A percentile compares a stretch with the other conserved stretches of the same genome.
Evolutionary conservation across 2,797 vertebrate genomes (phyloP).

Genomic region (Sebastes jordani): DNA sequence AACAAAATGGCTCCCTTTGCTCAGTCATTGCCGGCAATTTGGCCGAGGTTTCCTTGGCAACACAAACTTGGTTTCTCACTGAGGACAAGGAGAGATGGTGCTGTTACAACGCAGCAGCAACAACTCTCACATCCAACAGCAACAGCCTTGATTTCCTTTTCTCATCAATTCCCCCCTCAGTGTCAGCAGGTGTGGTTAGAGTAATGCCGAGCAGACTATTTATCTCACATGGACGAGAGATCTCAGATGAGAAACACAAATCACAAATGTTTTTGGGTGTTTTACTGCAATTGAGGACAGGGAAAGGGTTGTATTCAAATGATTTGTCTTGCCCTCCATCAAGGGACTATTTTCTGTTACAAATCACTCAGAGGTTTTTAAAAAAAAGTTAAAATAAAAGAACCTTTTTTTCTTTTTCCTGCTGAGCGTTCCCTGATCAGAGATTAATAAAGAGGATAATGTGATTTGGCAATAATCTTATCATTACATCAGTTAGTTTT

Average conservation of each 20-base stretch:
- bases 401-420: background rate
- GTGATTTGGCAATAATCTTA: slow-evolving; percentile 5
- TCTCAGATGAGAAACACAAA: background rate
- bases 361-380: background rate
- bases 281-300: background rate
- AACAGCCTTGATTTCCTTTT: slow-evolving; percentile 61
- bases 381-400: background rate
- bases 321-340: background rate
- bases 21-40: slow-evolving; percentile 78
- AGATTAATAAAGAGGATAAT: background rate
- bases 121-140: slow-evolving; percentile 55
- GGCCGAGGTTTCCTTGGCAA: slow-evolving; percentile 81
- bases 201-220: slow-evolving; percentile 7
- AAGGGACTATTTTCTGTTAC: background rate
- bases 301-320: background rate
- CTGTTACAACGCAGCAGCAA: slow-evolving; percentile 50
- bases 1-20: slow-evolving; percentile 82
- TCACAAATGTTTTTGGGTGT: background rate
- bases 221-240: slow-evolving; percentile 7
- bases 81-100: slow-evolving; percentile 67
- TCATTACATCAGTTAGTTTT: background rate
- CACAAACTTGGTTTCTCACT: slow-evolving; percentile 78
- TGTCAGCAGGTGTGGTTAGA: slow-evolving; percentile 39
- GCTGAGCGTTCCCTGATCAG: background rate
- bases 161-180: slow-evolving; percentile 25